Percentiles rank a stretch among this genome's conserved stretches.
Evolutionary conservation across 2,113 vertebrate genomes (phyloP).

Genomic region (Harpagus bidentatus): DNA sequence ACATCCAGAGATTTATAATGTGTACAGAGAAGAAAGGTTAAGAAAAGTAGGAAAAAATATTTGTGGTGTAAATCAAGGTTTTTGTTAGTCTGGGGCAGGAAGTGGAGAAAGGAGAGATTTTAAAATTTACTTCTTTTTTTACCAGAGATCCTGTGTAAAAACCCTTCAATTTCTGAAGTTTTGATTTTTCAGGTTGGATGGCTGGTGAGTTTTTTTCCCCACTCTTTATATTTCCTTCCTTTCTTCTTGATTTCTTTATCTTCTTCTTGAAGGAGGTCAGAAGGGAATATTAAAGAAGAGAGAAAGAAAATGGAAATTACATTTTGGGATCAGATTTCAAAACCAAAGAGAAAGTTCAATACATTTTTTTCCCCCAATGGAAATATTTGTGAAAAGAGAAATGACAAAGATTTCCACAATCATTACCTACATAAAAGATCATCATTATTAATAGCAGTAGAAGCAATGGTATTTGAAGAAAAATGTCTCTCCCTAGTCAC

Average conservation of each 20-base stretch:
- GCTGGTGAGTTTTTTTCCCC: background rate
- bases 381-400: too few relatives aligned
- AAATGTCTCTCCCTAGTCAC: too few relatives aligned
- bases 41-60: background rate
- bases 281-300: background rate
- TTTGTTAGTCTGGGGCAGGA: background rate
- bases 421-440: too few relatives aligned
- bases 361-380: too few relatives aligned
- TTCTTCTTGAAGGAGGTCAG: background rate
- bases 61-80: background rate
- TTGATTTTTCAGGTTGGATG: background rate
- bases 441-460: too few relatives aligned
- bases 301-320: background rate
- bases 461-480: too few relatives aligned
- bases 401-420: too few relatives aligned
- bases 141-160: background rate
- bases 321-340: background rate
- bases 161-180: rapidly evolving
- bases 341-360: background rate
- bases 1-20: background rate
- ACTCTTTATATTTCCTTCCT: background rate
- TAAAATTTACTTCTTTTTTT: background rate
- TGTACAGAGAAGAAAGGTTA: background rate
- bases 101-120: background rate
- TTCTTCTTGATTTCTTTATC: background rate